Evolutionary conservation across 1,140 invertebrate species (phyloP), one percentile per base, ranked within the genome.

Genomic region (Atopsyche davidsoni): DNA sequence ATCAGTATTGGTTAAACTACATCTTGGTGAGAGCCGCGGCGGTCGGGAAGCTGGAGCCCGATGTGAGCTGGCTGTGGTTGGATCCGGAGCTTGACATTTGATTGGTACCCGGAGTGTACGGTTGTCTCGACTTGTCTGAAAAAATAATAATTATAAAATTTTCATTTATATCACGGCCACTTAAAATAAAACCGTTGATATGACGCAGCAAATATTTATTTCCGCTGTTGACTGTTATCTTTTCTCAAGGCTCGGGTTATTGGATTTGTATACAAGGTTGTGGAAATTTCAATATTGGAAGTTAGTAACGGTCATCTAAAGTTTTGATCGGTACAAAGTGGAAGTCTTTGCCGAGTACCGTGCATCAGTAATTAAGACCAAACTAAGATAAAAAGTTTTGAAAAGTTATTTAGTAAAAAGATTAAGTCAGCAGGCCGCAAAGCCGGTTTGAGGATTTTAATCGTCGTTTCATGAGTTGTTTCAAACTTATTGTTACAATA

Each of bases 21-120:
- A 44, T 44, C 36, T 44, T 51, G 6, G 40, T 51, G 2, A 44
- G 22, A 17, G 49, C 40, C 34, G 23, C 38, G n/a, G 39, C 42
- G 1, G 16, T 11, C 16, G 24, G 13, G 13, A 22, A 51, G 6
- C 2, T 19, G 10, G 16, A 16, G 11, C 22, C 17, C 16, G 23
- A 11, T 4, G 31, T 31, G 6, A 58, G 3, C 44, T 58, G 56
- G 32, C 56, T 54, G 31, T 53, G 51, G 28, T 54, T 58, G n/a
- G 56, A 58, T n/a, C 17, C 24, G 9, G 56, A 58, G 31, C 54
- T 54, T 31, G 44, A 24, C 42, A 58, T 54, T 22, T 52, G 50
- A 18, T 14, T 17, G 24, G 31, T 53, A 9, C 25, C 35, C 4
- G 14, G n/a, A 9, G 41, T 9, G 25, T 25, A 41, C 14, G 18